Evolutionary conservation across 2,888 invertebrate species (phyloP).

Genomic region (Melanotus villosus): DNA sequence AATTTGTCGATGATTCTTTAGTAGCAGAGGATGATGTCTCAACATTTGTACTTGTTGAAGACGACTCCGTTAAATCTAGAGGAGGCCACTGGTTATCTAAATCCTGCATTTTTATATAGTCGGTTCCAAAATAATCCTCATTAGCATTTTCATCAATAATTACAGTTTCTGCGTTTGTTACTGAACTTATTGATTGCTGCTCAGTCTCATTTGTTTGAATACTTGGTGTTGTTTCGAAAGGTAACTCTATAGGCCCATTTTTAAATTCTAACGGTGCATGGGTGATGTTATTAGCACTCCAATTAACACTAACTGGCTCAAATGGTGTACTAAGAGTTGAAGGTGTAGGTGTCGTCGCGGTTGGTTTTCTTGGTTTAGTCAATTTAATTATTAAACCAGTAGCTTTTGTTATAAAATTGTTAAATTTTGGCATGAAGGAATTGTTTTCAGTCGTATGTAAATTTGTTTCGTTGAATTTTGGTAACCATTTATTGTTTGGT

Average conservation of each 20-base stretch:
- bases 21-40: too few species aligned
- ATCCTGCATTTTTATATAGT: too few species aligned
- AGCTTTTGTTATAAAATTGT: not conserved
- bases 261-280: not conserved
- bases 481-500: too few species aligned
- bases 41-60: too few species aligned
- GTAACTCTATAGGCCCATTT: constrained; percentile 9
- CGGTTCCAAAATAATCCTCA: constrained; percentile 6
- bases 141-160: constrained; percentile 3
- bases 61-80: too few species aligned
- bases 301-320: too few species aligned
- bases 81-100: too few species aligned
- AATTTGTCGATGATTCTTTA: too few species aligned
- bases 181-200: not conserved
- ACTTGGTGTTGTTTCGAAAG: not conserved
- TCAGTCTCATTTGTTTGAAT: not conserved
- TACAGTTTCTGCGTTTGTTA: not conserved
- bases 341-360: not conserved
- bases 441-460: too few species aligned
- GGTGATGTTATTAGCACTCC: too few species aligned
- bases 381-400: not conserved
- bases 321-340: not conserved
- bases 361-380: not conserved
- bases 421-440: too few species aligned
- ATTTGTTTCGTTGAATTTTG: not conserved